phyloP scores from a whole-genome alignment of 2,888 invertebrate genomes.

The Pocota personata region DNA sequence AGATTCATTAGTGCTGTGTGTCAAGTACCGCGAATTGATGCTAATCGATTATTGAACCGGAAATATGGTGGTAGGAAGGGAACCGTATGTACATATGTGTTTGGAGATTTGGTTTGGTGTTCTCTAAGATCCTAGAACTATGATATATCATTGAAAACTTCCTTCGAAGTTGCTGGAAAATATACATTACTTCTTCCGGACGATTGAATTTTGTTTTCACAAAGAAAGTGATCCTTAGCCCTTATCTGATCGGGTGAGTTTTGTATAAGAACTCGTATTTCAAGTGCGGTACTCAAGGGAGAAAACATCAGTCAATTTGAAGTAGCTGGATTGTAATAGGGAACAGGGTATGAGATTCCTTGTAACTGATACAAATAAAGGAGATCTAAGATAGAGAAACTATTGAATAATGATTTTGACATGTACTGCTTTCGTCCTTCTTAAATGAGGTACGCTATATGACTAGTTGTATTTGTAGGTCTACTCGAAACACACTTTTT shows the following conservation, averaged over 20 bases:
- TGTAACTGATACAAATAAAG: constrained; percentile 16
- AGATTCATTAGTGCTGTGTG: constrained; percentile 52
- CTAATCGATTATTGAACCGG: constrained; percentile 73
- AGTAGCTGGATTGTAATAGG: background rate
- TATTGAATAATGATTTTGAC: too few relatives aligned
- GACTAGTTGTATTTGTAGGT: too few relatives aligned
- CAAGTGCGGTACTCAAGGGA: constrained; percentile 17
- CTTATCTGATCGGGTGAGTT: constrained; percentile 48
- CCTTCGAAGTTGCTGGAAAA: background rate
- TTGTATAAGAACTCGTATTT: constrained; percentile 5
- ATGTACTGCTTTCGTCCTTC: too few relatives aligned
- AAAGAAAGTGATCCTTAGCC: background rate
- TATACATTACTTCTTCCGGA: constrained; percentile 41
- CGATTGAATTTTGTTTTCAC: constrained; percentile 42
- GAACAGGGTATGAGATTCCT: background rate
- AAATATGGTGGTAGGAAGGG: constrained; percentile 39
- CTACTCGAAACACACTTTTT: too few relatives aligned
- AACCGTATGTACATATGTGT: background rate
- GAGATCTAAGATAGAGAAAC: background rate
- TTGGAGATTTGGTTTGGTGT: background rate
- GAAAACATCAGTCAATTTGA: background rate
- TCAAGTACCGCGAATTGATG: constrained; percentile 63
- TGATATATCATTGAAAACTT: background rate
- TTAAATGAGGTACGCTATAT: too few relatives aligned
- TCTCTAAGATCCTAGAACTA: background rate